Percentiles rank a stretch among this genome's conserved stretches.
These are phyloP conservation scores for Baronia brevicornis DNA, from an alignment of 2,888 invertebrate genomes.

Conservation along the genomic window DNA sequence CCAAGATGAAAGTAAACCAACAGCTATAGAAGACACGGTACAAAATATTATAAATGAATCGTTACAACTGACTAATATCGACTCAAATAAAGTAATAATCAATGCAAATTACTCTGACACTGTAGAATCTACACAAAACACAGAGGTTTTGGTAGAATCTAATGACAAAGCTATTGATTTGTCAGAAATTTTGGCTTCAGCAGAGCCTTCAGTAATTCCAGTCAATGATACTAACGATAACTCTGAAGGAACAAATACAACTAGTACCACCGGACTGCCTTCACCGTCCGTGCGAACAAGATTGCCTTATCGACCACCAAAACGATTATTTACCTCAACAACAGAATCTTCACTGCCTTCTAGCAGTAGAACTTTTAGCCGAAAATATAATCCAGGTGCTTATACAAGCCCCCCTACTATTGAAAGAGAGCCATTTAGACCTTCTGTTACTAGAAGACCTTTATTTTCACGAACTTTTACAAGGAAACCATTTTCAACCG, in stretches of 20 bases:
- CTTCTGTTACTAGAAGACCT: conserved; percentile 46
- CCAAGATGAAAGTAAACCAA: no score
- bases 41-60: no score
- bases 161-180: conserved; percentile 36
- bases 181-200: conserved; percentile 32
- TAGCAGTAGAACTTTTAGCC: conserved; percentile 60
- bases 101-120: conserved; percentile 1
- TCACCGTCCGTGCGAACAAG: conserved; percentile 42
- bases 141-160: conserved; percentile 35
- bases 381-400: conserved; percentile 63
- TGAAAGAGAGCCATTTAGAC: conserved; percentile 43
- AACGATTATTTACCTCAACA: conserved; percentile 54
- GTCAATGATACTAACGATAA: conserved; percentile 5
- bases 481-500: conserved; percentile 56
- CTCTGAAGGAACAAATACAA: conserved; percentile 41
- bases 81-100: conserved; percentile 9
- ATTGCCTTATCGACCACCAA: conserved; percentile 56
- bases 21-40: no score
- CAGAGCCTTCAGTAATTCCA: conserved; percentile 3
- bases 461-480: conserved; percentile 51
- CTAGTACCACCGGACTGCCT: conserved; percentile 36
- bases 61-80: no score
- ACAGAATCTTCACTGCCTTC: conserved; percentile 52
- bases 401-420: conserved; percentile 62
- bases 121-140: conserved; percentile 21